phyloP scores from a whole-genome alignment of 2,113 vertebrate species.

The Lota lota region DNA sequence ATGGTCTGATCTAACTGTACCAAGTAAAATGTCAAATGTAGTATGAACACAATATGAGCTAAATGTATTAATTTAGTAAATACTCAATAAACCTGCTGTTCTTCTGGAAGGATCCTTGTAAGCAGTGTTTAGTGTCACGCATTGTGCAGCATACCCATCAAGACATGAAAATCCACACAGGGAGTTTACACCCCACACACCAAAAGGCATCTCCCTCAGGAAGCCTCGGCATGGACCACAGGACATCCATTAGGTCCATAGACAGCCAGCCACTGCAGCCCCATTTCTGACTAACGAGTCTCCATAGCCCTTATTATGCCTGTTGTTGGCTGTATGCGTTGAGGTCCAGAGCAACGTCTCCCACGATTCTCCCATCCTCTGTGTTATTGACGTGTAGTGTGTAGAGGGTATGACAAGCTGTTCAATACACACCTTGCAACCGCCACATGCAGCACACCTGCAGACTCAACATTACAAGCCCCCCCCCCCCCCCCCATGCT shows the following conservation, averaged over 20 bases:
- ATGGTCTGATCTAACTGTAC: too few relatives aligned
- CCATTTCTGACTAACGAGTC: slow-evolving; percentile 54
- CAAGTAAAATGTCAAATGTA: too few relatives aligned
- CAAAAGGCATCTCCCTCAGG: slow-evolving; percentile 11
- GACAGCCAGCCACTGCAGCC: slow-evolving; percentile 23
- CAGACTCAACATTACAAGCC: neutral
- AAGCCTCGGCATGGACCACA: slow-evolving; percentile 17
- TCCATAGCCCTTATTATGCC: slow-evolving; percentile 60
- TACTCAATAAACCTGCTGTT: too few relatives aligned
- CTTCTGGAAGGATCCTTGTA: too few relatives aligned
- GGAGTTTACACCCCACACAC: neutral
- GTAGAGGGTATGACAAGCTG: slow-evolving; percentile 27
- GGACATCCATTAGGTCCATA: slow-evolving; percentile 22
- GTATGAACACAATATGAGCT: too few relatives aligned
- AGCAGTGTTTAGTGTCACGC: too few relatives aligned
- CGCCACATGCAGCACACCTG: neutral
- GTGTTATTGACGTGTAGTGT: slow-evolving; percentile 1
- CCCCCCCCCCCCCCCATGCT: too few relatives aligned
- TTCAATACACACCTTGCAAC: slow-evolving; percentile 15
- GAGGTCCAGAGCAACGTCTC: slow-evolving; percentile 14
- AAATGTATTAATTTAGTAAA: too few relatives aligned
- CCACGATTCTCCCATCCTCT: neutral
- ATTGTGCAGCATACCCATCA: too few relatives aligned
- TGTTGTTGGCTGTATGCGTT: slow-evolving; percentile 27
- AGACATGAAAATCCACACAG: neutral